Evolutionary conservation across 2,888 invertebrate genomes (phyloP).

Genomic region (Hydropsyche betteni): DNA sequence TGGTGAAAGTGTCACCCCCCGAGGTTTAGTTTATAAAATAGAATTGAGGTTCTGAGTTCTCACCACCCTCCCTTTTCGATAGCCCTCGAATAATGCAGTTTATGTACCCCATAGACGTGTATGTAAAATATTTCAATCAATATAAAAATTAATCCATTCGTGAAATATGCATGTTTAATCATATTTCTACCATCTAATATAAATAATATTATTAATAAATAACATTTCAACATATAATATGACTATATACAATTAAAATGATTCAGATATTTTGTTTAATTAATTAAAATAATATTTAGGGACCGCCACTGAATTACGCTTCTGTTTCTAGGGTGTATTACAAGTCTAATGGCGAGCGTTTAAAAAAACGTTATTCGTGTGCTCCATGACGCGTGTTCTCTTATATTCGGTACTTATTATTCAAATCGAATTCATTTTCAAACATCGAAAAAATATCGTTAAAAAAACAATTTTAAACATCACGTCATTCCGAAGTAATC

Average conservation of each 20-base stretch:
- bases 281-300: not conserved
- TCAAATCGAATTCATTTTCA: slow-evolving; percentile 1
- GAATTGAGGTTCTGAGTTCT: slow-evolving; percentile 47
- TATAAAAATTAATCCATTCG: no score
- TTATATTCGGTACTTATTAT: not conserved
- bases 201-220: no score
- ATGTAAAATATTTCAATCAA: not conserved
- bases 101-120: slow-evolving; percentile 6
- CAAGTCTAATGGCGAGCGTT: slow-evolving; percentile 17
- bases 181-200: no score
- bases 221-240: no score
- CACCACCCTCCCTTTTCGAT: slow-evolving; percentile 34
- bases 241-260: no score
- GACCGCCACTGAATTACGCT: not conserved
- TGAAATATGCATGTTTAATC: no score
- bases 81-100: slow-evolving; percentile 5
- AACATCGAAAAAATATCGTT: not conserved
- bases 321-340: not conserved
- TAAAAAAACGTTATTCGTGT: slow-evolving; percentile 34
- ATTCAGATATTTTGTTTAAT: not conserved
- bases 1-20: slow-evolving; percentile 45
- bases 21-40: slow-evolving; percentile 51
- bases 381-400: slow-evolving; percentile 24
- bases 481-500: no score
- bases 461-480: no score